Evolutionary conservation across 2,113 vertebrate species (phyloP).

Genomic region (Lepus europaeus): DNA sequence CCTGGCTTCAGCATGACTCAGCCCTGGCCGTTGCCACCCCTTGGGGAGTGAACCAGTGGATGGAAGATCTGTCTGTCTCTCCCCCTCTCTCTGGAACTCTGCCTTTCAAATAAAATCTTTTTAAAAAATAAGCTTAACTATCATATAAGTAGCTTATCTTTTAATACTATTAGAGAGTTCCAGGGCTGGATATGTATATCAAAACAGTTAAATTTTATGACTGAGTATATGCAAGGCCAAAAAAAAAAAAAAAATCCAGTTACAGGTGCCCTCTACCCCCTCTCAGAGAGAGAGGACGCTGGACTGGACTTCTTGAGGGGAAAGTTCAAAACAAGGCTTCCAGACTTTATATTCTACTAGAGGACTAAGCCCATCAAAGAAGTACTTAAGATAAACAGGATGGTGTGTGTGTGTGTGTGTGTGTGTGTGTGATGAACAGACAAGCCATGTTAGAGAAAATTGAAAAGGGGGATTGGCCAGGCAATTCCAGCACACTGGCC

Average conservation of each 20-base stretch:
- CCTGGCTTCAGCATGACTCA: too few species aligned
- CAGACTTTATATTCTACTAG: neutral
- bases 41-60: too few species aligned
- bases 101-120: too few species aligned
- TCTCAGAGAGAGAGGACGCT: neutral
- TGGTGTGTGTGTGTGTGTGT: too few species aligned
- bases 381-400: neutral
- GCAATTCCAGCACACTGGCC: neutral
- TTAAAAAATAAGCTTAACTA: neutral
- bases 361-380: neutral
- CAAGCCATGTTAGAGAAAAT: neutral
- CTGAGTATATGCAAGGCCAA: neutral
- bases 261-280: neutral
- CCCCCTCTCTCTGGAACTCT: too few species aligned
- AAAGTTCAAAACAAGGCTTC: neutral
- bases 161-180: neutral
- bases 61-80: too few species aligned
- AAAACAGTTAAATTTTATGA: neutral
- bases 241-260: neutral
- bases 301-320: neutral
- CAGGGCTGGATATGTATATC: neutral
- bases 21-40: too few species aligned
- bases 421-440: too few species aligned
- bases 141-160: neutral
- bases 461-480: neutral